Evolutionary conservation across 2,113 vertebrate genomes (phyloP).

Genomic region (Tapirus terrestris): DNA sequence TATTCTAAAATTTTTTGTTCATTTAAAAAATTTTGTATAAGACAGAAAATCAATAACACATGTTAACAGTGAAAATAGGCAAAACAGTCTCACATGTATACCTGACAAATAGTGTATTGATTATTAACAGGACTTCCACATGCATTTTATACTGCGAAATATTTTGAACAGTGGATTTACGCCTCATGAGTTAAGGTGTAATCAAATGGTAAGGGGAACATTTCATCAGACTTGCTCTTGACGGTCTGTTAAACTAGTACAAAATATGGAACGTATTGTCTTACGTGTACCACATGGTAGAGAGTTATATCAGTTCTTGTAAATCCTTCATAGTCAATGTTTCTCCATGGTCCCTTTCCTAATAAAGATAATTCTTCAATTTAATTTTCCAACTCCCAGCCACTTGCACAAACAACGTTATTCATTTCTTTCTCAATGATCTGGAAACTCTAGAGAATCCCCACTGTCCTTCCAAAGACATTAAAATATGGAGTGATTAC

Average conservation of each 20-base stretch:
- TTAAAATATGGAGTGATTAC: background rate
- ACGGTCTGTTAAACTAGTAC: background rate
- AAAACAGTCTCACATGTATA: background rate
- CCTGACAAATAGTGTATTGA: background rate
- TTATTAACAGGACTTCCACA: background rate
- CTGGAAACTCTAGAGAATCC: background rate
- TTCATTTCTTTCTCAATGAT: background rate
- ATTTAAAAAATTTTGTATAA: background rate
- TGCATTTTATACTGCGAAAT: background rate
- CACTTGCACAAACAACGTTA: background rate
- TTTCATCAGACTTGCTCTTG: background rate
- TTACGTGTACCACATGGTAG: background rate
- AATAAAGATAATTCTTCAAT: background rate
- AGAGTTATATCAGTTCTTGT: background rate
- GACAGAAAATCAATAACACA: background rate
- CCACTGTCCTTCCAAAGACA: background rate
- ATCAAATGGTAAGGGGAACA: background rate
- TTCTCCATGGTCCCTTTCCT: background rate
- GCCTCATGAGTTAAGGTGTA: background rate
- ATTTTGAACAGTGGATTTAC: background rate
- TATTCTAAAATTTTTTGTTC: background rate
- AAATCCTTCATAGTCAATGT: background rate
- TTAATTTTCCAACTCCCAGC: background rate
- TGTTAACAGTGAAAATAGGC: background rate
- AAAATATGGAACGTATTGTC: background rate